phyloP scores from a whole-genome alignment of 2,888 invertebrate species.

The Lepidonotus clava region DNA sequence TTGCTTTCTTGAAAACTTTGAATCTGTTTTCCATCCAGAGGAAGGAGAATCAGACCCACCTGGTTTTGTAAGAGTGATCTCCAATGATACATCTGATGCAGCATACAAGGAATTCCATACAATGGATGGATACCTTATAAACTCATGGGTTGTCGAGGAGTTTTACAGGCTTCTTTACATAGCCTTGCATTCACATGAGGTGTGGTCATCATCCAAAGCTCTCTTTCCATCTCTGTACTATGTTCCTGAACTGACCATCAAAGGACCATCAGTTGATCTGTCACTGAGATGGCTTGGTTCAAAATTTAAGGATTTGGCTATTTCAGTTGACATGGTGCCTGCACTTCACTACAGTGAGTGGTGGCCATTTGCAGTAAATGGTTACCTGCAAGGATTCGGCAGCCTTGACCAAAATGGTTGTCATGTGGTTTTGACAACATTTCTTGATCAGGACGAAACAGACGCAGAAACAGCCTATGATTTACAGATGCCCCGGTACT shows the following conservation, averaged over 20 bases:
- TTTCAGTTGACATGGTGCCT: background rate
- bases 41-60: slow-evolving; percentile 14
- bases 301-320: background rate
- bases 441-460: background rate
- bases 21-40: background rate
- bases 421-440: background rate
- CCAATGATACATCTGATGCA: background rate
- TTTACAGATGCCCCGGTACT: background rate
- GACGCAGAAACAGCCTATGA: background rate
- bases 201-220: background rate
- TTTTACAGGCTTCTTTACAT: background rate
- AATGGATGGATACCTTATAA: background rate
- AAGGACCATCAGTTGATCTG: background rate
- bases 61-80: background rate
- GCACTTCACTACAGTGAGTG: background rate
- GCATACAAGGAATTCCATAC: background rate
- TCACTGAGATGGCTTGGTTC: background rate
- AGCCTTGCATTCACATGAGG: background rate
- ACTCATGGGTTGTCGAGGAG: background rate
- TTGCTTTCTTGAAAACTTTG: slow-evolving; percentile 3
- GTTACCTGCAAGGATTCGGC: background rate
- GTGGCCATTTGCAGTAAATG: background rate
- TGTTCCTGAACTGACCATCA: background rate
- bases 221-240: background rate
- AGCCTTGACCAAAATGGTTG: background rate